Evolutionary conservation across 2,888 invertebrate genomes (phyloP).

Genomic region (Amblyjoppa proteus): DNA sequence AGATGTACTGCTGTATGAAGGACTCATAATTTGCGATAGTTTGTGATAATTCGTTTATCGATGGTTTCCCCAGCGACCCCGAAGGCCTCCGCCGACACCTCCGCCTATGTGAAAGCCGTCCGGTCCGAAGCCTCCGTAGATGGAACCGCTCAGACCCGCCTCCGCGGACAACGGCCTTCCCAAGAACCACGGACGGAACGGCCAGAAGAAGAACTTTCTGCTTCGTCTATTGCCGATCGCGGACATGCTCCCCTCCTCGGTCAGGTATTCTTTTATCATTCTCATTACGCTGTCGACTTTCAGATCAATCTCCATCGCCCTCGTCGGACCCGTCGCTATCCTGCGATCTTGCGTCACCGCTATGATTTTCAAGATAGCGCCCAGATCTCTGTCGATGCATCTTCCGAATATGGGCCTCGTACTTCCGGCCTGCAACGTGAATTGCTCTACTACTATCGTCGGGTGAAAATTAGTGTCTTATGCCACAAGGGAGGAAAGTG

Average conservation of each 20-base stretch:
- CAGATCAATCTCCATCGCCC: not conserved
- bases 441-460: not conserved
- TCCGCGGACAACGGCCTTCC: not conserved
- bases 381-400: constrained; percentile 20
- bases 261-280: constrained; percentile 15
- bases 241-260: not conserved
- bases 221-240: not conserved
- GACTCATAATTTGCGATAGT: not conserved
- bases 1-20: too few species aligned
- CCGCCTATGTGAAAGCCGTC: not conserved
- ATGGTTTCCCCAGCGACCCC: not conserved
- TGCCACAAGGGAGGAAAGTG: too few species aligned
- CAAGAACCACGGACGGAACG: not conserved
- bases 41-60: not conserved
- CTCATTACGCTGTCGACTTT: constrained; percentile 24
- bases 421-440: not conserved
- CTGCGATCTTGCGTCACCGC: not conserved
- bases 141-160: not conserved
- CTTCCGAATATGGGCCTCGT: constrained; percentile 3
- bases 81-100: not conserved
- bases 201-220: constrained; percentile 25
- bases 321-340: not conserved
- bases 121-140: constrained; percentile 2
- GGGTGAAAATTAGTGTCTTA: too few species aligned
- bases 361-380: constrained; percentile 20